phyloP scores from a whole-genome alignment of 1,140 invertebrate species.

The Trichonephila clavipes region DNA sequence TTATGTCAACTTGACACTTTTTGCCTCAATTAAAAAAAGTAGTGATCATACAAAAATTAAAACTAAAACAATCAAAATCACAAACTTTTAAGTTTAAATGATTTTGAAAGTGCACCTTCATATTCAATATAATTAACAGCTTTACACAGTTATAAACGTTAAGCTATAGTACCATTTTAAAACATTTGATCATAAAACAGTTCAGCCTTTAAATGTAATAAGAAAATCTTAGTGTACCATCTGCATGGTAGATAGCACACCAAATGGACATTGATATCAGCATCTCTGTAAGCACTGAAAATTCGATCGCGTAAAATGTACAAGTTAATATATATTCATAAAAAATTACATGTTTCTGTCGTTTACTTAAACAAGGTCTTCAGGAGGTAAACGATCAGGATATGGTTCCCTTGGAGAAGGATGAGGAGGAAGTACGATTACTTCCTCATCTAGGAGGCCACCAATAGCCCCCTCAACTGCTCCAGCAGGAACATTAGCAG shows the following conservation, averaged over 20 bases:
- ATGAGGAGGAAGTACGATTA: constrained; percentile 80
- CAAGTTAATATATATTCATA: constrained; percentile 26
- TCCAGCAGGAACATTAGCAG: constrained; percentile 60
- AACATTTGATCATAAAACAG: constrained; percentile 14
- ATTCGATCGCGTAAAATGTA: not conserved
- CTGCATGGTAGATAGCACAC: constrained; percentile 53
- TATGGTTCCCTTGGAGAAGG: constrained; percentile 81
- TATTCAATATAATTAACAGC: not conserved
- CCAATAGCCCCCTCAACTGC: constrained; percentile 78
- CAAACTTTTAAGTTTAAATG: not conserved
- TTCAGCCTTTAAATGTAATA: not conserved
- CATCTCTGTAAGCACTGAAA: not conserved
- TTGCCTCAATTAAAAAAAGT: not conserved
- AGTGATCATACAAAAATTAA: not conserved
- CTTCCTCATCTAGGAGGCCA: constrained; percentile 78
- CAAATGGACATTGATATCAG: constrained; percentile 12
- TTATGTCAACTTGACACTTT: not conserved
- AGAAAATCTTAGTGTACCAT: constrained; percentile 2
- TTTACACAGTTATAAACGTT: too few relatives aligned
- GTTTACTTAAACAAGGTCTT: constrained; percentile 77
- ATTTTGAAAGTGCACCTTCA: constrained; percentile 34
- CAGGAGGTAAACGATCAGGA: constrained; percentile 80
- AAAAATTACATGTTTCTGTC: not conserved
- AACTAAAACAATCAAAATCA: not conserved
- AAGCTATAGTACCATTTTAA: not conserved